A percentile compares a stretch with the other conserved stretches of the same genome.
Conservation (phyloP, 2,888 invertebrate species). For the Girardia tigrina region DNA sequence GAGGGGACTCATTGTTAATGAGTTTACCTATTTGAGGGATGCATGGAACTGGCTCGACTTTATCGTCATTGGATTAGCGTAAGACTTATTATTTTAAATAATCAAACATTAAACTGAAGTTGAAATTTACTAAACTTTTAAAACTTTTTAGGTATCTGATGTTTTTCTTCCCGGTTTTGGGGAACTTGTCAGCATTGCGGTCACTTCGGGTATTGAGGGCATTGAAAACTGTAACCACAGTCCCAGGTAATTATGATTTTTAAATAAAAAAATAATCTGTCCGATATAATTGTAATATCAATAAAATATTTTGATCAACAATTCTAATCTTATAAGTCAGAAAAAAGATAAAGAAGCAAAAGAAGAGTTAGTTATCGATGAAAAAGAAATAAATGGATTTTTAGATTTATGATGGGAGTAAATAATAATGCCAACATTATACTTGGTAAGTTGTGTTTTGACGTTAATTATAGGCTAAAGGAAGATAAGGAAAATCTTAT, state of each 20-base stretch:
- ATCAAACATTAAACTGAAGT: neutral
- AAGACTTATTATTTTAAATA: conserved; percentile 56
- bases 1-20: conserved; percentile 94
- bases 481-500: no score
- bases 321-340: no score
- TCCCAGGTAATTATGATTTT: conserved; percentile 66
- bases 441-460: no score
- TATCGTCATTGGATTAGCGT: conserved; percentile 99
- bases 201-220: conserved; percentile 87
- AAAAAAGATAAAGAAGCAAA: no score
- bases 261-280: no score
- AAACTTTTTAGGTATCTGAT: conserved; percentile 73
- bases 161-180: conserved; percentile 87
- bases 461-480: no score
- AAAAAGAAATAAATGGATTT: no score
- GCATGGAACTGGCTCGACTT: conserved; percentile 99
- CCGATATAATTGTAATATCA: no score
- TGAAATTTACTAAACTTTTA: neutral
- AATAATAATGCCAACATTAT: no score
- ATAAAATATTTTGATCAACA: no score
- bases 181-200: conserved; percentile 95
- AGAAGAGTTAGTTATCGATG: no score
- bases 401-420: no score
- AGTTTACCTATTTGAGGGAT: conserved; percentile 99
- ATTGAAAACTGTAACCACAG: conserved; percentile 96